A percentile compares a stretch with the other conserved stretches of the same genome.
phyloP scores from a whole-genome alignment of 2,888 invertebrate genomes.

The Octonoba sinensis region DNA sequence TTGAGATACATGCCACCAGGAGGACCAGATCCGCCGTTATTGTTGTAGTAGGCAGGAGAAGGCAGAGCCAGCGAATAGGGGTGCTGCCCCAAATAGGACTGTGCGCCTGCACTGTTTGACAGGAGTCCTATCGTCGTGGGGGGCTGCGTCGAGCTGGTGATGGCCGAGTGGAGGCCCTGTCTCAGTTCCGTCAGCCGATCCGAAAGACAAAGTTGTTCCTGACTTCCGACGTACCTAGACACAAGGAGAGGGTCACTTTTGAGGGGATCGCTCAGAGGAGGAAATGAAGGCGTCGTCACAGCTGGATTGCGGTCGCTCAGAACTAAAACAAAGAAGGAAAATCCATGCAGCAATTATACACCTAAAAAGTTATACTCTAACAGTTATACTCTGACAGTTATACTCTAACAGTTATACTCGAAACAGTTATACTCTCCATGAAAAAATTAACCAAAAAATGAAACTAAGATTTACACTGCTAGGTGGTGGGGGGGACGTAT shows the following conservation, averaged over 20 bases:
- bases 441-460: neutral
- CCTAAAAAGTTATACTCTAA: too few species aligned
- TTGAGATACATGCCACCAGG: slow-evolving; percentile 68
- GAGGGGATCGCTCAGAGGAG: slow-evolving; percentile 53
- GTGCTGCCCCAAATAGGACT: slow-evolving; percentile 58
- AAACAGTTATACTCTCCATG: neutral
- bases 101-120: slow-evolving; percentile 31
- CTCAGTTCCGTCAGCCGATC: slow-evolving; percentile 64
- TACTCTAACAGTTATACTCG: neutral
- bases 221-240: slow-evolving; percentile 45
- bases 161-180: slow-evolving; percentile 53
- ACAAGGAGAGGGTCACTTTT: slow-evolving; percentile 62
- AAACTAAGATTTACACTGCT: neutral
- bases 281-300: slow-evolving; percentile 47
- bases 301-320: slow-evolving; percentile 36
- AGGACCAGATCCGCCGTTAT: slow-evolving; percentile 64
- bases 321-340: slow-evolving; percentile 40
- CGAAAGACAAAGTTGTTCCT: slow-evolving; percentile 57
- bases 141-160: slow-evolving; percentile 54
- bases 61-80: slow-evolving; percentile 64
- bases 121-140: slow-evolving; percentile 63
- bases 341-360: neutral
- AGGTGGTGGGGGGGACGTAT: too few species aligned
- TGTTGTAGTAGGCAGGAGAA: slow-evolving; percentile 65
- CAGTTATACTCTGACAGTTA: too few species aligned